A percentile compares a stretch with the other conserved stretches of the same genome.
Conservation (phyloP, 2,888 invertebrate species). For the Amblyjoppa fuscipennis region DNA sequence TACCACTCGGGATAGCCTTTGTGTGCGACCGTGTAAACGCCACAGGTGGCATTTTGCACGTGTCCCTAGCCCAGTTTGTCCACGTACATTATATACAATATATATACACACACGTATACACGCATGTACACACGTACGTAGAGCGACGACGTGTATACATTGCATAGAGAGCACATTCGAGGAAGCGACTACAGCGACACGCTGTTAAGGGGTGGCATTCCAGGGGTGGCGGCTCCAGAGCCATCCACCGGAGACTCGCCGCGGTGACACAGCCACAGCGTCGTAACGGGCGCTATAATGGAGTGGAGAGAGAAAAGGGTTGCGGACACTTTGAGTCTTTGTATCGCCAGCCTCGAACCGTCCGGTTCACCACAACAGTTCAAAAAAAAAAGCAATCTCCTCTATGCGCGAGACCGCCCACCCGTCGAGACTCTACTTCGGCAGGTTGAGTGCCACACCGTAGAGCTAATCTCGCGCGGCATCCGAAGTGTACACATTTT, state of each 20-base stretch:
- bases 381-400: slow-evolving; percentile 46
- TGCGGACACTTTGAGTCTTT: slow-evolving; percentile 63
- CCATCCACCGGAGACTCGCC: slow-evolving; percentile 9
- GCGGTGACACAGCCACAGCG: slow-evolving; percentile 32
- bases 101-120: neutral
- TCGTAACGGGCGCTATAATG: slow-evolving; percentile 46
- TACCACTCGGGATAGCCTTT: slow-evolving; percentile 63
- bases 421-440: slow-evolving; percentile 20
- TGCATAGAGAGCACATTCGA: slow-evolving; percentile 32
- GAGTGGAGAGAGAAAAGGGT: slow-evolving; percentile 48
- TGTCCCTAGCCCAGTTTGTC: slow-evolving; percentile 44
- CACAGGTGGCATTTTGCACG: slow-evolving; percentile 77
- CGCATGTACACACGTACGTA: neutral
- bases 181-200: slow-evolving; percentile 33
- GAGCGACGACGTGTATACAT: neutral
- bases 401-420: slow-evolving; percentile 20
- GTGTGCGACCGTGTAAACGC: slow-evolving; percentile 66
- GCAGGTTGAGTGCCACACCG: slow-evolving; percentile 28
- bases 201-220: slow-evolving; percentile 29
- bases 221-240: slow-evolving; percentile 36
- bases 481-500: neutral
- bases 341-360: slow-evolving; percentile 32
- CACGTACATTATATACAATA: slow-evolving; percentile 5
- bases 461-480: neutral
- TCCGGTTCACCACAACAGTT: slow-evolving; percentile 37